Percentiles rank a stretch among this genome's conserved stretches.
phyloP scores from a whole-genome alignment of 37 sponge, comb jelly and placozoan species.

The Corticium candelabrum region DNA sequence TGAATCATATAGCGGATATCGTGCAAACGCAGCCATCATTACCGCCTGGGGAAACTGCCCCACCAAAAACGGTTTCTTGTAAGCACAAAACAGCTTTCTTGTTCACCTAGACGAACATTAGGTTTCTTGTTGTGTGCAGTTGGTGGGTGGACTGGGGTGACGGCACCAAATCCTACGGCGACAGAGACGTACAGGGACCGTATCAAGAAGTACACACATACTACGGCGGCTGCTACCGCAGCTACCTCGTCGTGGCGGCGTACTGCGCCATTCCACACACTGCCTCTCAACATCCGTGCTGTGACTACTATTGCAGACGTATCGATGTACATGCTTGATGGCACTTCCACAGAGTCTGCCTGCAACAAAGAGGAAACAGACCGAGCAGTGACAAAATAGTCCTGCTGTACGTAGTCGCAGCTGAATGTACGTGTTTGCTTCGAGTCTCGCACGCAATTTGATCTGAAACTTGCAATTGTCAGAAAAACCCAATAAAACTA shows the following conservation, averaged over 20 bases:
- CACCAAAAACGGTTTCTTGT: neutral
- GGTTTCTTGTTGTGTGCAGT: neutral
- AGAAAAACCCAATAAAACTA: too few species aligned
- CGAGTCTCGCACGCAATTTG: too few species aligned
- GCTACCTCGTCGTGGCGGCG: neutral
- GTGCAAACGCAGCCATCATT: neutral
- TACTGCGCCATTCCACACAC: neutral
- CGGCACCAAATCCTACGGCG: neutral
- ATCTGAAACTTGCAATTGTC: too few species aligned
- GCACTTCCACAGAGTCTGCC: too few species aligned
- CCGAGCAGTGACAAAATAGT: too few species aligned
- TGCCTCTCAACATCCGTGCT: neutral
- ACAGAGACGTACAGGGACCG: neutral
- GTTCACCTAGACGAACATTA: neutral
- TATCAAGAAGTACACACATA: neutral
- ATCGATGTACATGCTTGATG: neutral
- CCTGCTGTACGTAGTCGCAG: too few species aligned
- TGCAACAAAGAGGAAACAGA: too few species aligned
- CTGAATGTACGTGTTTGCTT: too few species aligned
- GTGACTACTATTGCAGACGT: neutral
- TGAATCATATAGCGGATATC: neutral
- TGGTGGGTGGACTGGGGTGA: constrained; percentile 1
- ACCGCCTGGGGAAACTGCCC: constrained; percentile 1
- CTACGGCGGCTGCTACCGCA: neutral
- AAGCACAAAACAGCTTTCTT: neutral